Percentiles rank a stretch among this genome's conserved stretches.
These are phyloP conservation scores for Drosophila bunnanda DNA, from an alignment of 2,888 invertebrate genomes.

Conservation along the genomic window DNA sequence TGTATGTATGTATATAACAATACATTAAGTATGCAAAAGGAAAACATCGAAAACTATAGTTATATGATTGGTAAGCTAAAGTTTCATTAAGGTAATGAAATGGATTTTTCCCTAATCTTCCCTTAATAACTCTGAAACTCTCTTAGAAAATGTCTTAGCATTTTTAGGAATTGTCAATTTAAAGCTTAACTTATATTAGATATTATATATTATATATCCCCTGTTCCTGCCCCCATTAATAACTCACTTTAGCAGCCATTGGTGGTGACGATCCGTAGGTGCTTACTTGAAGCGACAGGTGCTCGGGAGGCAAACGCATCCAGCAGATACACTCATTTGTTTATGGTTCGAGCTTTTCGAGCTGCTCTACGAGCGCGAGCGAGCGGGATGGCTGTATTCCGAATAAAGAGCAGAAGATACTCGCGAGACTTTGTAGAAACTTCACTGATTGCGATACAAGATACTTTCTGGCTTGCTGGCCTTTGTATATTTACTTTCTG, in stretches of 20 bases:
- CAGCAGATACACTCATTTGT: conserved; percentile 33
- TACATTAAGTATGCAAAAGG: neutral
- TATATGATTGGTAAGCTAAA: neutral
- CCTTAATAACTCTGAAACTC: neutral
- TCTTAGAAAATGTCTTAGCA: neutral
- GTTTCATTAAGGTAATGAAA: neutral
- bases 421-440: conserved; percentile 37
- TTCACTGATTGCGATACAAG: conserved; percentile 35
- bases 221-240: neutral
- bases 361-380: conserved; percentile 26
- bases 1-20: no score
- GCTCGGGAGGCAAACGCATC: conserved; percentile 55
- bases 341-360: conserved; percentile 56
- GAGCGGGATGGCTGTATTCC: conserved; percentile 59
- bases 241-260: conserved; percentile 76
- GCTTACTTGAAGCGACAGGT: conserved; percentile 42
- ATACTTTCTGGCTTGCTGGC: neutral
- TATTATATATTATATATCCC: no score
- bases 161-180: no score
- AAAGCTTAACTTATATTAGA: no score
- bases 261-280: conserved; percentile 56
- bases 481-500: conserved; percentile 11
- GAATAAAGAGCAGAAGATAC: conserved; percentile 20
- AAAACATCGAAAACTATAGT: neutral
- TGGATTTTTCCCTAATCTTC: no score